Conservation (phyloP, 1,140 invertebrate species). For the Dendrolimus punctatus region DNA sequence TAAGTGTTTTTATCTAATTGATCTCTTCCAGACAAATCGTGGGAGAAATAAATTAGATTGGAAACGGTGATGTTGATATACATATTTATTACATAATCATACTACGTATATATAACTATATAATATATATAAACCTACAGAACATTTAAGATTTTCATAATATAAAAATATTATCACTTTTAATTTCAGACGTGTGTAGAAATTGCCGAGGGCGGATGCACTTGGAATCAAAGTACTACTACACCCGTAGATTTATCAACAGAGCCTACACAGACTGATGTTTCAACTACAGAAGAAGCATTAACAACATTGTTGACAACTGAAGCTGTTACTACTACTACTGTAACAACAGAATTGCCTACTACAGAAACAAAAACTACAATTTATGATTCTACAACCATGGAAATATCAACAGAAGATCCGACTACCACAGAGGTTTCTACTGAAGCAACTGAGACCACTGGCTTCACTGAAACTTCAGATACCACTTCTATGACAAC, state of each 20-base stretch:
- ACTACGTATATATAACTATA: too few relatives aligned
- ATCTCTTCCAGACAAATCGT: too few relatives aligned
- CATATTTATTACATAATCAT: too few relatives aligned
- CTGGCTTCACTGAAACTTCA: not conserved
- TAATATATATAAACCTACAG: too few relatives aligned
- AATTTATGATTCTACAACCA: not conserved
- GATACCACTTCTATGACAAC: not conserved
- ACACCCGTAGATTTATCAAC: not conserved
- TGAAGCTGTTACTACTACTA: not conserved
- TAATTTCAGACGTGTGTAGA: slow-evolving; percentile 5
- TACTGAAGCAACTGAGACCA: not conserved
- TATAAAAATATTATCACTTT: not conserved
- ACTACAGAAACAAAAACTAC: not conserved
- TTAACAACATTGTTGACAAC: not conserved
- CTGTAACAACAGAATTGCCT: not conserved
- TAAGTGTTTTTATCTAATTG: too few relatives aligned
- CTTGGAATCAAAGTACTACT: not conserved
- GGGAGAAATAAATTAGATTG: too few relatives aligned
- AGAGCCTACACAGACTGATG: too few relatives aligned
- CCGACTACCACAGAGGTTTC: not conserved
- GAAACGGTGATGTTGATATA: too few relatives aligned
- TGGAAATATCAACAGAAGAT: slow-evolving; percentile 1
- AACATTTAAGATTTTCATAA: too few relatives aligned
- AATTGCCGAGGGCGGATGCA: slow-evolving; percentile 14
- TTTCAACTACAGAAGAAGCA: slow-evolving; percentile 2